Conservation (phyloP, 2,113 vertebrate species). For the Chionis minor region DNA sequence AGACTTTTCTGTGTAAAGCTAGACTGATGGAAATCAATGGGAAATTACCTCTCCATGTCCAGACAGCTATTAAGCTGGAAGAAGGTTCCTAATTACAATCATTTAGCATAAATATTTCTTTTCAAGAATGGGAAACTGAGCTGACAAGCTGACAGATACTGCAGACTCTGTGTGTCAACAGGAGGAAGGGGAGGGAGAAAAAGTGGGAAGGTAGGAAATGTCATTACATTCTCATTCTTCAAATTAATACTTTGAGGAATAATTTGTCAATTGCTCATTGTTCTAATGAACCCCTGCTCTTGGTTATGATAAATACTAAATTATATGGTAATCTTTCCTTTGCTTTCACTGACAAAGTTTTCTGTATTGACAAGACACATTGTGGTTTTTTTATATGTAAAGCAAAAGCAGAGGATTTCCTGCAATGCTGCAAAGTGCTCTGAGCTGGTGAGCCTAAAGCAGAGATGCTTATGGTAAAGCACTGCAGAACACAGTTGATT, state of each 20-base stretch:
- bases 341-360: slow-evolving; percentile 28
- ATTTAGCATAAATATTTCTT: slow-evolving; percentile 24
- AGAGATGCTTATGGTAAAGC: slow-evolving; percentile 44
- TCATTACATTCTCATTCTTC: not conserved
- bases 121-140: slow-evolving; percentile 16
- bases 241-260: slow-evolving; percentile 23
- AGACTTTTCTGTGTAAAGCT: not conserved
- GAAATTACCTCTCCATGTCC: not conserved
- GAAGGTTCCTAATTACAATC: not conserved
- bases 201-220: slow-evolving; percentile 22
- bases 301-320: slow-evolving; percentile 48
- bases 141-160: slow-evolving; percentile 7
- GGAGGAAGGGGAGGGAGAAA: not conserved
- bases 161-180: not conserved
- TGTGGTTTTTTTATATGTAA: not conserved
- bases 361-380: slow-evolving; percentile 7
- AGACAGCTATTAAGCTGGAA: not conserved
- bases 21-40: not conserved
- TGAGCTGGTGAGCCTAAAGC: slow-evolving; percentile 42
- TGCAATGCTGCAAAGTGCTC: slow-evolving; percentile 51
- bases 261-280: slow-evolving; percentile 7
- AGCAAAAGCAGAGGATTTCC: slow-evolving; percentile 39
- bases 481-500: slow-evolving; percentile 57
- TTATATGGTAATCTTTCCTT: not conserved
- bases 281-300: slow-evolving; percentile 22